Percentiles rank a stretch among this genome's conserved stretches.
phyloP scores from a whole-genome alignment of 2,797 vertebrate species.

The Chaenodraco wilsoni region DNA sequence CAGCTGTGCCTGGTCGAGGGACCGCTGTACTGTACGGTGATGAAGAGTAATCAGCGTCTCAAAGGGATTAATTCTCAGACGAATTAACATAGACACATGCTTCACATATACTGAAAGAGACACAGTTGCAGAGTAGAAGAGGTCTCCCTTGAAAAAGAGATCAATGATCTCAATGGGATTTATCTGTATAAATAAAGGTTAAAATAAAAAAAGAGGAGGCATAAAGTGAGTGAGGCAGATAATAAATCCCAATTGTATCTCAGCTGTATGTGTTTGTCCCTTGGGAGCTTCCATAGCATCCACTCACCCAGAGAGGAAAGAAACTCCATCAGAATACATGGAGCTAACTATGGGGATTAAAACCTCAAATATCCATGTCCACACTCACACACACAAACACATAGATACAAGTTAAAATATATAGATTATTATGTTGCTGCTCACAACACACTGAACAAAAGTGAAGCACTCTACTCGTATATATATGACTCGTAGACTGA shows the following conservation, averaged over 20 bases:
- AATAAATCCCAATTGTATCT: constrained; percentile 39
- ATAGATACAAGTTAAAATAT: not conserved
- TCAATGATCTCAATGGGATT: no score
- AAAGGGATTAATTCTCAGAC: constrained; percentile 48
- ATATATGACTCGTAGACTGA: not conserved
- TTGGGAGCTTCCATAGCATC: constrained; percentile 1
- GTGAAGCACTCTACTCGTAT: not conserved
- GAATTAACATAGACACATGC: constrained; percentile 43
- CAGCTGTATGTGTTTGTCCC: constrained; percentile 47
- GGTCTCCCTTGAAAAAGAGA: not conserved
- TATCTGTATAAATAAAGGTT: no score
- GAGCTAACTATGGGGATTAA: constrained; percentile 9
- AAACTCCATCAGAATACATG: not conserved
- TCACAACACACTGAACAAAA: constrained; percentile 2
- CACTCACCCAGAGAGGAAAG: constrained; percentile 13
- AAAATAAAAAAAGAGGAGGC: not conserved
- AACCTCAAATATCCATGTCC: not conserved
- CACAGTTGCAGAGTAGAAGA: constrained; percentile 4
- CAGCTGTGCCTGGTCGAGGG: constrained; percentile 58
- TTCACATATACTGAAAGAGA: constrained; percentile 12
- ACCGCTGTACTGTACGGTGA: constrained; percentile 41
- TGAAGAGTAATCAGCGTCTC: constrained; percentile 46
- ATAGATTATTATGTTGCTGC: constrained; percentile 15
- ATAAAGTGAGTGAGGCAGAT: constrained; percentile 18
- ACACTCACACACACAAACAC: not conserved